Evolutionary conservation across 2,797 vertebrate genomes (phyloP), one percentile per base, ranked within the genome.

Genomic region (Synaphobranchus kaupii): DNA sequence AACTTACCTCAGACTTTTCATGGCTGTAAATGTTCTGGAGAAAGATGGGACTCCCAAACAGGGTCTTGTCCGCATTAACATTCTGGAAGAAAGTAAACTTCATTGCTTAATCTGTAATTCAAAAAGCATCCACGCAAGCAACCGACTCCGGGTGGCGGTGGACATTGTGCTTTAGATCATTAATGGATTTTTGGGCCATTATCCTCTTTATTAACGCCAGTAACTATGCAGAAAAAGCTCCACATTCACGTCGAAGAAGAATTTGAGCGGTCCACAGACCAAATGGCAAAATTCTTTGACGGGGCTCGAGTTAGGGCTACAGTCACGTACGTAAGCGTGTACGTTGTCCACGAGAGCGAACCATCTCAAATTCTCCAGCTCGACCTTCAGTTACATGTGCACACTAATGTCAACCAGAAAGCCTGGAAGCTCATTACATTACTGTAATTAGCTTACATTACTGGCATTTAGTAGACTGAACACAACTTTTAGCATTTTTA

Each of bases 1-100:
- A 8, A 3, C 58, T 63, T 82, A 87, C 86, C 86, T 87, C 82
- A 20, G 56, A 3, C 2, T 44, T 28, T 20, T 47, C 63, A 10
- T 71, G 17, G 48, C 7, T 56, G 63, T n/a, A 1, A 7, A 73
- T 63, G 81, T 87, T 31, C 66, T 84, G 83, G 60, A 84, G 81
- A 54, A 87, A 87, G 50, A 73, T 84, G 31, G 86, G 31, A 31
- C 54, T 56, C 54, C 86, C 86, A 73, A 87, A 84, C 60, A 87
- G 83, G 58, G 25, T 7, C 28, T 22, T 31, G 28, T 87, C 81
- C n/a, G n/a, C 47, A 0, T 80, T 83, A 22, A 87, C 47, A 25
- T 87, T 87, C 86, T 87, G 86, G 22, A 83, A 71, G 28, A 31
- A 17, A 34, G 63, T 15, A 39, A 60, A 60, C 12, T 60, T 39